A percentile compares a stretch with the other conserved stretches of the same genome.
These are phyloP conservation scores for Muscicapa comitata DNA, from an alignment of 2,797 vertebrate species.

Conservation along the genomic window DNA sequence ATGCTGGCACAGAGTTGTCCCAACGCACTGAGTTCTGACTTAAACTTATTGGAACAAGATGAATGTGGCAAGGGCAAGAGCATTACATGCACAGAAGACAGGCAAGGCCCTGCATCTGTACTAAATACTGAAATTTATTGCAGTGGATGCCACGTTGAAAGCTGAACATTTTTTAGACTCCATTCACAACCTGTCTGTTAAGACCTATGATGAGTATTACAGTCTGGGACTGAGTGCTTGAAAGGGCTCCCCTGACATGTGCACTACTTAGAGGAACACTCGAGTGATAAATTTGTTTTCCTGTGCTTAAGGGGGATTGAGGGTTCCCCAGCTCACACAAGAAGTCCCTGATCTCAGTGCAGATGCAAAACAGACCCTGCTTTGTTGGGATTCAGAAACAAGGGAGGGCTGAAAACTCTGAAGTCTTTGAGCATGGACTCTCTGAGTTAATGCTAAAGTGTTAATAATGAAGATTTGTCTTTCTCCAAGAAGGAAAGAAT, in stretches of 20 bases:
- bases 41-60: background rate
- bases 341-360: background rate
- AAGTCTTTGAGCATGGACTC: background rate
- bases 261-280: background rate
- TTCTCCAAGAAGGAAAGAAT: background rate
- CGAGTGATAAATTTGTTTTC: constrained; percentile 13
- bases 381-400: background rate
- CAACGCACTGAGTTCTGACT: background rate
- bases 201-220: background rate
- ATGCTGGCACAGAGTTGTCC: background rate
- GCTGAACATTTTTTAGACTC: background rate
- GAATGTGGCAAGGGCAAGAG: background rate
- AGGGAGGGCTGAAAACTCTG: background rate
- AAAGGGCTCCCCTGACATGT: background rate
- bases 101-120: background rate
- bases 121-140: constrained; percentile 12
- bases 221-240: background rate
- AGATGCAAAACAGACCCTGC: background rate
- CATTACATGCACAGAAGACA: background rate
- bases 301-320: background rate
- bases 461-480: background rate
- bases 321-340: background rate
- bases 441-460: background rate
- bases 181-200: background rate
- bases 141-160: background rate